phyloP scores from a whole-genome alignment of 2,888 invertebrate species.

The Tyria jacobaeae region DNA sequence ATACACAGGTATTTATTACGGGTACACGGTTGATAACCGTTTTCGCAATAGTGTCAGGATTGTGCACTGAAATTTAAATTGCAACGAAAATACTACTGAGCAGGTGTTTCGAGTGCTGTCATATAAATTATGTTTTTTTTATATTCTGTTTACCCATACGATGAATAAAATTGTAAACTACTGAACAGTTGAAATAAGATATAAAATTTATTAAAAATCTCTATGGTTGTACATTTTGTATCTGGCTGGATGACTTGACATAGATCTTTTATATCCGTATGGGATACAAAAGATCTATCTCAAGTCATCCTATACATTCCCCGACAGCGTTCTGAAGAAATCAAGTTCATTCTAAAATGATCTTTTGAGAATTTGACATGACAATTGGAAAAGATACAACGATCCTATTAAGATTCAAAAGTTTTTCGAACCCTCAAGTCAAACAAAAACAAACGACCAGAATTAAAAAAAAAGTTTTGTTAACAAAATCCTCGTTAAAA shows the following conservation, averaged over 20 bases:
- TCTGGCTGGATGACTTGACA: no score
- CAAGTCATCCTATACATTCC: no score
- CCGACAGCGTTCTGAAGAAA: no score
- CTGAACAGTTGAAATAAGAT: background rate
- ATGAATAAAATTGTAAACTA: background rate
- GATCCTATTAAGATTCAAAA: no score
- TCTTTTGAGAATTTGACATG: no score
- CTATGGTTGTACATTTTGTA: no score
- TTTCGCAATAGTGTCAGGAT: constrained; percentile 13
- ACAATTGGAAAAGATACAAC: no score
- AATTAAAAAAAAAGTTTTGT: background rate
- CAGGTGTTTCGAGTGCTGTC: constrained; percentile 9
- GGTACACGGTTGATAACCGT: constrained; percentile 13
- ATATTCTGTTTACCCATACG: background rate
- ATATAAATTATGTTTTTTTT: background rate
- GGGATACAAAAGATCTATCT: no score
- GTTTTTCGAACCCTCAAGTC: background rate
- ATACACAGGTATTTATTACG: constrained; percentile 12
- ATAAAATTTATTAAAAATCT: no score
- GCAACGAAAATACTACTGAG: background rate
- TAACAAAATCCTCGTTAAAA: constrained; percentile 34
- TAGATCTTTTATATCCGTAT: no score
- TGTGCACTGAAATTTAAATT: constrained; percentile 15
- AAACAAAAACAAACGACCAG: background rate
- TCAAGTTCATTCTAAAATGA: no score